These are phyloP conservation scores for Peromyscus polionotus DNA, from an alignment of 2,113 vertebrate genomes.

Conservation along the genomic window DNA sequence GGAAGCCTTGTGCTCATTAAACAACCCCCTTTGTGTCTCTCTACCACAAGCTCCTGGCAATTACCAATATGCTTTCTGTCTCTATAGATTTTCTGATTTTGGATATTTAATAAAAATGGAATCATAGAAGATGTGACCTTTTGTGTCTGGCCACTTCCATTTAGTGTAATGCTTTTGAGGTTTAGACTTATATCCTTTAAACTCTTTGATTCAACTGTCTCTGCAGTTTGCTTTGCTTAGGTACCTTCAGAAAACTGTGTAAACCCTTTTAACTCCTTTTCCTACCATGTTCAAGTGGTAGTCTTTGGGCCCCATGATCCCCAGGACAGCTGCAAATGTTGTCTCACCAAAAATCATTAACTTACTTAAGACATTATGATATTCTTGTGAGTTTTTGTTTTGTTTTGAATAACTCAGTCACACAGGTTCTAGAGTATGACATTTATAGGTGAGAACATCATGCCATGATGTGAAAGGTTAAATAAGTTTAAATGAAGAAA, in stretches of 20 bases:
- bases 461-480: neutral
- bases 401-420: neutral
- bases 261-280: neutral
- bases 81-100: neutral
- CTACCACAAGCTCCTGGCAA: neutral
- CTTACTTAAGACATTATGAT: neutral
- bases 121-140: neutral
- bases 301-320: too few relatives aligned
- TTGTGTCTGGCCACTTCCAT: neutral
- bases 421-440: neutral
- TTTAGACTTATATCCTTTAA: neutral
- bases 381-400: neutral
- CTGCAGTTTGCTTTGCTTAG: neutral
- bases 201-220: neutral
- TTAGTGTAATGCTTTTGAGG: neutral
- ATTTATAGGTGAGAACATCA: neutral
- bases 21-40: neutral
- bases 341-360: neutral
- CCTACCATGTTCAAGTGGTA: neutral
- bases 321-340: neutral
- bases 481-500: neutral
- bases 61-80: neutral
- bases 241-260: neutral
- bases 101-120: slow-evolving; percentile 19
- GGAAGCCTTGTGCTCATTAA: neutral